A percentile compares a stretch with the other conserved stretches of the same genome.
Conservation (phyloP, 2,797 vertebrate species). For the Tauraco hartlaubi region DNA sequence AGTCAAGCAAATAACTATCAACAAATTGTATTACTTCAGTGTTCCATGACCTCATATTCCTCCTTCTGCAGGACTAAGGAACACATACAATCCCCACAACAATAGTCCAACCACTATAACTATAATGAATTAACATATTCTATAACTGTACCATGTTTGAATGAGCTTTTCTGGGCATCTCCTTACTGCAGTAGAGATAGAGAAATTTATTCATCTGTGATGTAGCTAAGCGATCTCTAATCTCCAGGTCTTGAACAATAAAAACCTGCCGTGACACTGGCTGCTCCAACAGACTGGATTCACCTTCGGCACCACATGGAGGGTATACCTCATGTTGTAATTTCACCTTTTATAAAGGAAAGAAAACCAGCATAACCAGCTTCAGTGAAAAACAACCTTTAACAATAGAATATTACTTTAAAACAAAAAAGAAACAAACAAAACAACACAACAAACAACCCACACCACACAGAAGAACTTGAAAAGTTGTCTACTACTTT, state of each 20-base stretch:
- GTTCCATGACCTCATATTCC: accelerated
- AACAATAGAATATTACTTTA: not conserved
- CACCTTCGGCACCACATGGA: slow-evolving; percentile 66
- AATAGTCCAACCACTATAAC: not conserved
- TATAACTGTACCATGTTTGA: slow-evolving; percentile 92
- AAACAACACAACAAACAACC: not conserved
- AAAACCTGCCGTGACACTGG: slow-evolving; percentile 96
- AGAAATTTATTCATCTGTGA: slow-evolving; percentile 99
- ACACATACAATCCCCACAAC: not conserved
- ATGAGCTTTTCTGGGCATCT: slow-evolving; percentile 97
- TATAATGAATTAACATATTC: not conserved
- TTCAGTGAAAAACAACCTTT: not conserved
- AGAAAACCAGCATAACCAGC: not conserved
- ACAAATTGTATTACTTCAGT: not conserved
- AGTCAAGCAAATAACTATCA: not conserved
- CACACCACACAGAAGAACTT: not conserved
- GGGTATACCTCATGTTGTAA: slow-evolving; percentile 98
- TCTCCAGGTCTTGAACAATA: slow-evolving; percentile 95
- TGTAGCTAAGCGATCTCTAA: slow-evolving; percentile 93
- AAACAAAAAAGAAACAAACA: not conserved
- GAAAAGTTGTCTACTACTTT: not conserved
- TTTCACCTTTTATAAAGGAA: slow-evolving; percentile 84
- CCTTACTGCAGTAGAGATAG: slow-evolving; percentile 96
- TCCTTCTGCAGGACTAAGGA: not conserved
- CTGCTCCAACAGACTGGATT: slow-evolving; percentile 82